Conservation (phyloP, 2,797 vertebrate genomes). For the Pelodytes ibericus region DNA sequence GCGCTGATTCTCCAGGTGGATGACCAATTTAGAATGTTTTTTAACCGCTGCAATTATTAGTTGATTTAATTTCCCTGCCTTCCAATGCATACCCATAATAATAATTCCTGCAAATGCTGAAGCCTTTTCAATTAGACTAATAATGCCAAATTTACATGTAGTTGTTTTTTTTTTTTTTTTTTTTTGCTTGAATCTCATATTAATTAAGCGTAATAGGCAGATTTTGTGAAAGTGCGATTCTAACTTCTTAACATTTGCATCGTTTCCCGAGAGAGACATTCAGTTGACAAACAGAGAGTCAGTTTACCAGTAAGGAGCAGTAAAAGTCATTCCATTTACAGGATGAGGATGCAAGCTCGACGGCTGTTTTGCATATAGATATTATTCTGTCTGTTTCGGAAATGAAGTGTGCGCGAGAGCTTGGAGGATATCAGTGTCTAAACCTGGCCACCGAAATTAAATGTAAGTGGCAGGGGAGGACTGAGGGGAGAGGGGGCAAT, state of each 20-base stretch:
- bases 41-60: constrained; percentile 4
- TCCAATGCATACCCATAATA: background rate
- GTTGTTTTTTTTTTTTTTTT: too few relatives aligned
- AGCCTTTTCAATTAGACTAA: constrained; percentile 76
- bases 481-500: too few relatives aligned
- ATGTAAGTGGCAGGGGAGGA: too few relatives aligned
- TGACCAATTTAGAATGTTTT: constrained; percentile 5
- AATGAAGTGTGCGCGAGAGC: constrained; percentile 49
- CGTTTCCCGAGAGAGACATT: constrained; percentile 63
- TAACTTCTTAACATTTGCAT: constrained; percentile 58
- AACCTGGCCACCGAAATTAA: too few relatives aligned
- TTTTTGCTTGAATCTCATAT: constrained; percentile 67
- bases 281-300: constrained; percentile 61
- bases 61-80: constrained; percentile 8
- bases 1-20: background rate
- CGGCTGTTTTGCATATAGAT: background rate
- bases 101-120: constrained; percentile 58
- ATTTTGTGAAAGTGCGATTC: constrained; percentile 65
- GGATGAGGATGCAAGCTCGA: background rate
- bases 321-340: constrained; percentile 21
- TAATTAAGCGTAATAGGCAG: constrained; percentile 71
- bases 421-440: too few relatives aligned
- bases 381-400: background rate
- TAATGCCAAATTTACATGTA: constrained; percentile 74
- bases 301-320: constrained; percentile 16